Evolutionary conservation across 2,888 invertebrate genomes (phyloP), one percentile per base, ranked within the genome.

Genomic region (Scrobipalpa atriplicella): DNA sequence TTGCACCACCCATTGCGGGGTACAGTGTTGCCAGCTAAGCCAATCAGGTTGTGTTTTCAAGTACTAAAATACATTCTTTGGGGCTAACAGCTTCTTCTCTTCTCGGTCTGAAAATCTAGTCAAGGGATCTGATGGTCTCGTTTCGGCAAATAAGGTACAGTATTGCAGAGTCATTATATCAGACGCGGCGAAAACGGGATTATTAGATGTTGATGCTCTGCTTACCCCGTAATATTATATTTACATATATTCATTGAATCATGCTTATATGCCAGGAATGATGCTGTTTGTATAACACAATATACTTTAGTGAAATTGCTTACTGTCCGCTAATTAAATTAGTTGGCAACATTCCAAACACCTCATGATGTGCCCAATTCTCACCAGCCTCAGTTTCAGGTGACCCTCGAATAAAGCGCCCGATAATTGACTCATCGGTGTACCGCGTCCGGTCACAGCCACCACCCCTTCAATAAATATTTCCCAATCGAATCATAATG

Each of bases 401-500:
- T 29, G 29, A 29, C 29, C 29, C 29, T 29, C 29, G 29, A 29
- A 16, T 11, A 19, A 77, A 74, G 77, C 76, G 73, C 73, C 84
- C 84, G 89, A 86, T 92, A 92, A 92, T 92, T 92, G 90, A 91
- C 90, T 89, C 87, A 91, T 91, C 82, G 77, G 80, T 81, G 82
- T n/a, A 47, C 75, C 77, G 80, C 85, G 88, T 83, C 86, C 88
- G 86, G 85, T 84, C 88, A 29, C 29, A 29, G 29, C 29, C 29
- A 89, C 88, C 90, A 89, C 88, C 90, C 91, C 86, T 89, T 90
- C 90, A 89, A 91, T 90, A 91, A 92, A 92, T 92, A 92, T 92
- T 92, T 90, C 90, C 92, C 90, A 87, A 92, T 92, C 90, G 90
- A 92, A 92, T 92, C 91, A 91, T 90, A 88, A 90, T 89, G 86